Evolutionary conservation across 2,888 invertebrate species (phyloP), one percentile per base, ranked within the genome.

Genomic region (Caenorhabditis zanzibari): DNA sequence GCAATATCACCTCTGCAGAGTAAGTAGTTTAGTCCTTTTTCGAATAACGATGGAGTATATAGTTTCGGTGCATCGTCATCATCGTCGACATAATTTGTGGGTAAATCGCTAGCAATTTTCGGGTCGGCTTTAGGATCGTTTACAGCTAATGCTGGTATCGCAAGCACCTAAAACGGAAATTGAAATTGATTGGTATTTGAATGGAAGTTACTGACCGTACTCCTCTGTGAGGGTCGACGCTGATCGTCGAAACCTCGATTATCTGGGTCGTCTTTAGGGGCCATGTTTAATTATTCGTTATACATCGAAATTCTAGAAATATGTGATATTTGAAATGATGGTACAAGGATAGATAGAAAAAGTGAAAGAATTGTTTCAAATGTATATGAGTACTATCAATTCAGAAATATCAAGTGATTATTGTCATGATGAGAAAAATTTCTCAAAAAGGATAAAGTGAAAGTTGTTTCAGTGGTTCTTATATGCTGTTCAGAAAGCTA

Each of bases 1-100:
- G 84, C 87, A 69, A 88, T 79, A 71, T 88, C 88, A 22, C 85
- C 82, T 68, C 88, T 76, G 80, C 89, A 89, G 3, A 89, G 68
- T 16, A 83, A 22, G 47, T 83, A 74, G 73, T 88, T 89, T 35
- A 89, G 66, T 16, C 77, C 22, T 58, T 87, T 89, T 68, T 90
- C 89, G 72, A 82, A 71, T 2, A 58, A 19, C 14, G 87, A 86
- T n/a, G 88, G 86, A 22, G 74, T 85, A 68, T 87, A 89, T 6
- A 69, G 14, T 47, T 58, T 54, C 72, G 79, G 74, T 16, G 76
- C 81, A 24, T 82, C 84, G 12, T 88, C 86, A 24, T 89, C 89
- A 52, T 89, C 88, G 59, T 89, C 88, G 28, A 77, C 35, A 61
- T 72, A 76, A 32, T 59, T 74, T 1, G 66, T 6, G 22, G 71